phyloP scores from a whole-genome alignment of 2,797 vertebrate species.

The Etheostoma nigrum region DNA sequence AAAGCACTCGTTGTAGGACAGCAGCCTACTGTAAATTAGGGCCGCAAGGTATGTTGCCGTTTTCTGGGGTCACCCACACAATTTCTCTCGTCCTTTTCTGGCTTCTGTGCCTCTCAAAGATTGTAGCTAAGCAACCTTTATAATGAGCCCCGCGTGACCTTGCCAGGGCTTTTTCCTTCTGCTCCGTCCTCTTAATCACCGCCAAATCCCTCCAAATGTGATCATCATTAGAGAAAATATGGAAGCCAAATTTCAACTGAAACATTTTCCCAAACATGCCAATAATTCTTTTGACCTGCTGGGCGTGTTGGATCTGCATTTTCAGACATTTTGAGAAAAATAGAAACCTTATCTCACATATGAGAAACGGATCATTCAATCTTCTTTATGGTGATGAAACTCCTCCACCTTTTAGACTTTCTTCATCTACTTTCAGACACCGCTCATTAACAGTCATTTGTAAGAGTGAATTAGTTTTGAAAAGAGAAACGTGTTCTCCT shows the following conservation, averaged over 20 bases:
- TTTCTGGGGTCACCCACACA: slow-evolving; percentile 43
- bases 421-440: slow-evolving; percentile 12
- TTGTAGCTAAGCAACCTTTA: slow-evolving; percentile 44
- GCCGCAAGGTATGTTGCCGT: slow-evolving; percentile 35
- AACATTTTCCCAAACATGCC: slow-evolving; percentile 19
- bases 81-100: background rate
- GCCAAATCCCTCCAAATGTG: slow-evolving; percentile 38
- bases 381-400: background rate
- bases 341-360: too few species aligned
- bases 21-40: slow-evolving; percentile 49
- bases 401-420: background rate
- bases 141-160: slow-evolving; percentile 48
- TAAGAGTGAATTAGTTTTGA: slow-evolving; percentile 17
- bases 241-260: slow-evolving; percentile 19
- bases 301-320: background rate
- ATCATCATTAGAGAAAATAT: slow-evolving; percentile 37
- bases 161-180: slow-evolving; percentile 28
- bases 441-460: slow-evolving; percentile 23
- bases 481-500: slow-evolving; percentile 2
- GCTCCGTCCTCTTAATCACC: slow-evolving; percentile 33
- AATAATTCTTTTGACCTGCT: slow-evolving; percentile 25
- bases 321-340: background rate
- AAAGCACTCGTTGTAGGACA: background rate
- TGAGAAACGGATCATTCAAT: background rate
- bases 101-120: slow-evolving; percentile 43